These are phyloP conservation scores for Pseudachorutes palmiensis DNA, from an alignment of 1,140 invertebrate species.

Conservation along the genomic window DNA sequence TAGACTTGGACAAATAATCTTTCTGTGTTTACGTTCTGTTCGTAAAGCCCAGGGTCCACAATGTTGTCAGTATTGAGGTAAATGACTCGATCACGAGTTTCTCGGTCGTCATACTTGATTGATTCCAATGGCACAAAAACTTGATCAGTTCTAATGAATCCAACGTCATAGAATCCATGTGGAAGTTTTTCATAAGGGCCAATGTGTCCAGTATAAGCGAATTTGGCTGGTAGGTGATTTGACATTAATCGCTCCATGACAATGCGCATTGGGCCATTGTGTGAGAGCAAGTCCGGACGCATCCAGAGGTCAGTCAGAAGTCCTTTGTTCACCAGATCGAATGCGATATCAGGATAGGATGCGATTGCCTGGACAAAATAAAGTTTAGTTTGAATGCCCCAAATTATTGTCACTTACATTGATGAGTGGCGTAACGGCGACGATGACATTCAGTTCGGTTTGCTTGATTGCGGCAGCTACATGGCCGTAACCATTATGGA, in stretches of 20 bases:
- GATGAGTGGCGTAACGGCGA: constrained; percentile 21
- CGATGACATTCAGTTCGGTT: constrained; percentile 25
- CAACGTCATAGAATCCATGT: constrained; percentile 23
- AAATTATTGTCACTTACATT: constrained; percentile 13
- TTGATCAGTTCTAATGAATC: background rate
- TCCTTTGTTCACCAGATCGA: constrained; percentile 24
- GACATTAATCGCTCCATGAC: constrained; percentile 24
- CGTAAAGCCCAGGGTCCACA: background rate
- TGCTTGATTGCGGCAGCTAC: constrained; percentile 16
- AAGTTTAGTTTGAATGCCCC: background rate
- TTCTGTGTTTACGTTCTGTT: background rate
- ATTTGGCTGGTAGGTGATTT: constrained; percentile 27
- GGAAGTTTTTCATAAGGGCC: constrained; percentile 23
- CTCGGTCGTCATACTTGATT: background rate
- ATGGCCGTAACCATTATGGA: constrained; percentile 13
- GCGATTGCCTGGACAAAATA: constrained; percentile 15
- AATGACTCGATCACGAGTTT: constrained; percentile 7
- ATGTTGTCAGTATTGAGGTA: constrained; percentile 13
- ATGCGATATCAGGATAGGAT: constrained; percentile 17
- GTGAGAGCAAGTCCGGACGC: constrained; percentile 27
- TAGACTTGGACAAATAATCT: no score
- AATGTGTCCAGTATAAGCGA: constrained; percentile 25
- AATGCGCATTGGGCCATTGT: constrained; percentile 22
- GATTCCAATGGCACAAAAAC: background rate
- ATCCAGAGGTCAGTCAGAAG: constrained; percentile 29